Base-by-base conservation (phyloP, 2,888 invertebrate species). In the Spodoptera littoralis region DNA sequence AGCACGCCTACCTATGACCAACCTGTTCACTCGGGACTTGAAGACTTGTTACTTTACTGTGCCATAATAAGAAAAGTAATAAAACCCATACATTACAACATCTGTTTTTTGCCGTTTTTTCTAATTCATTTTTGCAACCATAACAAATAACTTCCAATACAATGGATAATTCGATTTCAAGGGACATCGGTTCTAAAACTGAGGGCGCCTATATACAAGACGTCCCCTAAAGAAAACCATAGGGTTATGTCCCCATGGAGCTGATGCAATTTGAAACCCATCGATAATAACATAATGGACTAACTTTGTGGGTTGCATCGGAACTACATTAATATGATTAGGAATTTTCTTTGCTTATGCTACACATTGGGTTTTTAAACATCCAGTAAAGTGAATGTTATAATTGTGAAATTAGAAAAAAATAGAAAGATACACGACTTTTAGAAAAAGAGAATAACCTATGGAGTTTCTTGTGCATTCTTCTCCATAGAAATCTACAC, bases 321-420 rank as follows among this genome's bases (percentile, higher is more conserved):
- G 88, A 90, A 93, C 93, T 88, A 93, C 88, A 84, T 82, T 93
- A 93, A 93, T 91, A 87, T 89, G 89, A 92, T 93, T 92, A 92
- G 81, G 74, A 77, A 80, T 80, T 88, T 89, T 86, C 87, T 88
- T 88, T 84, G 70, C 79, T 69, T 68, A 41, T 58, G 46, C 54
- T 73, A 86, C 85, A 84, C 69, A 88, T 65, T 48, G 83, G 0
- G 49, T 11, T 3, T 18, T 50, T n/a, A 3, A 5, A 42, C 42
- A 4, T 13, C 9, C 1, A 62, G 49, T 70, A 45, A 54, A 18
- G 45, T 51, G 1, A 1, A 36, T 45, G 11, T 27, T 27, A 27
- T 5, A 4, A 5, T 27, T 27, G 27, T 27, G 27, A 5, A 27
- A 27, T 27, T 4, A 27, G 27, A 27, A 5, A 18, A 18, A 18